Conservation (phyloP, 2,888 invertebrate species). For the Watsonalla binaria region DNA sequence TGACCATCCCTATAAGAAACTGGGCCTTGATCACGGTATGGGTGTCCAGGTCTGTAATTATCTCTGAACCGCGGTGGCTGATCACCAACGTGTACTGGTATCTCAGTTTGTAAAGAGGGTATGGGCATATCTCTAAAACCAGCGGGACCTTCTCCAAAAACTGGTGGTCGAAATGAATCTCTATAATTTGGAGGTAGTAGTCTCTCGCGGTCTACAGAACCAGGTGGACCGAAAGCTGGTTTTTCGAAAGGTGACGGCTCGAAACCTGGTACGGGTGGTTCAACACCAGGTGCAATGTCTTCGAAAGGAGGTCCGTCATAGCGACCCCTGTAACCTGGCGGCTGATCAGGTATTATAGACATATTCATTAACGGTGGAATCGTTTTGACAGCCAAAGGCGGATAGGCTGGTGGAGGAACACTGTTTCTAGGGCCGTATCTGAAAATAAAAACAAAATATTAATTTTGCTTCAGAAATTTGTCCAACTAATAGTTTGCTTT, state of each 20-base stretch:
- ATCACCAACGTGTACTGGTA: slow-evolving; percentile 65
- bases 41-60: slow-evolving; percentile 55
- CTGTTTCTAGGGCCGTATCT: slow-evolving; percentile 66
- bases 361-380: slow-evolving; percentile 49
- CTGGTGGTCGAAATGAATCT: slow-evolving; percentile 56
- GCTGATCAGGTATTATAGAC: slow-evolving; percentile 46
- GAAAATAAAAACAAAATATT: slow-evolving; percentile 33
- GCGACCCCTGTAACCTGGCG: slow-evolving; percentile 61
- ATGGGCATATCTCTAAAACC: slow-evolving; percentile 52
- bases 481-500: slow-evolving; percentile 25
- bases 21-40: slow-evolving; percentile 59
- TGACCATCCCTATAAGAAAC: slow-evolving; percentile 55
- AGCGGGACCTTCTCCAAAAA: slow-evolving; percentile 50
- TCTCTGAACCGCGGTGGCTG: slow-evolving; percentile 55
- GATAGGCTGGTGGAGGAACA: slow-evolving; percentile 52
- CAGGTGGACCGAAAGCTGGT: slow-evolving; percentile 56
- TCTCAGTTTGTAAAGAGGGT: slow-evolving; percentile 48
- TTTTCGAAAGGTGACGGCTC: slow-evolving; percentile 78
- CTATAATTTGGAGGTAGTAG: slow-evolving; percentile 56
- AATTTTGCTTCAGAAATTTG: background rate
- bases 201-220: slow-evolving; percentile 57
- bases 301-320: slow-evolving; percentile 73
- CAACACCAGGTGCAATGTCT: slow-evolving; percentile 80
- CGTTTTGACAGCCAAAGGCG: slow-evolving; percentile 54
- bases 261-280: slow-evolving; percentile 81